Conservation (phyloP, 2,113 vertebrate genomes). For the Notarius quadriscutis region DNA sequence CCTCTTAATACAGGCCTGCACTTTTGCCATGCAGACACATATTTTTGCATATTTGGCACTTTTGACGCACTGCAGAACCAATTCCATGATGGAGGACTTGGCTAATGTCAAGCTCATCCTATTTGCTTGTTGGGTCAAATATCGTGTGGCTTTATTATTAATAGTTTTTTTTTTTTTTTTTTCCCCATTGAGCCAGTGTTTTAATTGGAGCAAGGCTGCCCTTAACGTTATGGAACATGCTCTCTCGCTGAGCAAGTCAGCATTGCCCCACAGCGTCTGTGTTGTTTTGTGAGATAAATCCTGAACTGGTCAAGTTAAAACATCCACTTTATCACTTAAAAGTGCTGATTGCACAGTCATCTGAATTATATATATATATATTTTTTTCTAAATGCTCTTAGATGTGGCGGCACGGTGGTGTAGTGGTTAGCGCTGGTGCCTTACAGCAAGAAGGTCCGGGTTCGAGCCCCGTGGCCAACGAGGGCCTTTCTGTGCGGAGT, state of each 20-base stretch:
- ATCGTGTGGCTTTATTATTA: constrained; percentile 37
- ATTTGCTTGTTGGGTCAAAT: constrained; percentile 51
- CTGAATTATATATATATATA: too few species aligned
- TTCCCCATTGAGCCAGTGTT: constrained; percentile 5
- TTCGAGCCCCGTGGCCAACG: too few species aligned
- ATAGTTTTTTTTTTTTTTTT: not conserved
- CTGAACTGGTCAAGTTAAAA: not conserved
- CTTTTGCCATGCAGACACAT: constrained; percentile 47
- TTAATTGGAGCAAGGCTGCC: constrained; percentile 53
- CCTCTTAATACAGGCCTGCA: constrained; percentile 47
- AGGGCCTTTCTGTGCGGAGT: too few species aligned
- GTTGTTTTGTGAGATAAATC: not conserved
- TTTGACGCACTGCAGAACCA: constrained; percentile 47
- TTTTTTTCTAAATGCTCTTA: too few species aligned
- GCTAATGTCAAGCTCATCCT: constrained; percentile 49
- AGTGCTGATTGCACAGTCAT: too few species aligned
- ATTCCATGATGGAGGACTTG: constrained; percentile 52
- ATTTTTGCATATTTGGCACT: constrained; percentile 55
- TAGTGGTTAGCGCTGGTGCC: too few species aligned
- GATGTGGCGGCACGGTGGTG: too few species aligned
- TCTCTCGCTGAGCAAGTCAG: constrained; percentile 33
- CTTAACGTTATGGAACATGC: constrained; percentile 29
- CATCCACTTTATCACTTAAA: too few species aligned
- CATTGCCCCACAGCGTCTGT: constrained; percentile 40
- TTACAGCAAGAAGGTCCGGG: too few species aligned